These are phyloP conservation scores for Caloenas nicobarica DNA, from an alignment of 2,113 vertebrate species.

Conservation along the genomic window DNA sequence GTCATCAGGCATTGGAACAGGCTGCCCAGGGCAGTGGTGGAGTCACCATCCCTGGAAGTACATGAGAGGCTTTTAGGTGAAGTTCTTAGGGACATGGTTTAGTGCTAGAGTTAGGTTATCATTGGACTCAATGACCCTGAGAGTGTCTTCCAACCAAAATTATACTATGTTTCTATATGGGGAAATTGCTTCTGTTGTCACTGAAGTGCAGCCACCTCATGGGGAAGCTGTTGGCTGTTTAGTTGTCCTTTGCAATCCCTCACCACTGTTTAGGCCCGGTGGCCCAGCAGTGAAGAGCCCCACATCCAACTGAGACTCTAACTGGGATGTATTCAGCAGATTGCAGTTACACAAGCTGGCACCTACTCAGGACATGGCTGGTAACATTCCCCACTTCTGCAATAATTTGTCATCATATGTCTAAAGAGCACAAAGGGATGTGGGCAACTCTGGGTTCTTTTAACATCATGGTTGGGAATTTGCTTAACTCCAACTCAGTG, in stretches of 20 bases:
- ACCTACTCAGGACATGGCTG: neutral
- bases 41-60: too few species aligned
- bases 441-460: neutral
- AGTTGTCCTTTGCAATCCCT: neutral
- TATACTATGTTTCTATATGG: neutral
- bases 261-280: neutral
- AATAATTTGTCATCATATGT: neutral
- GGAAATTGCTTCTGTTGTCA: neutral
- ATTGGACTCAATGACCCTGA: too few species aligned
- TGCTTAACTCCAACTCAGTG: neutral
- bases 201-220: neutral
- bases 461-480: neutral
- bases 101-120: too few species aligned
- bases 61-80: too few species aligned
- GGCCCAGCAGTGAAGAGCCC: neutral
- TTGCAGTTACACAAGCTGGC: neutral
- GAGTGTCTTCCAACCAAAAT: too few species aligned
- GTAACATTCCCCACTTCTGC: neutral
- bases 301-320: neutral
- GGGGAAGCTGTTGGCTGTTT: neutral
- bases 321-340: neutral
- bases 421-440: neutral
- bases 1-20: too few species aligned
- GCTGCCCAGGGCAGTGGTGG: too few species aligned
- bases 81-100: too few species aligned